A percentile compares a stretch with the other conserved stretches of the same genome.
phyloP scores from a whole-genome alignment of 1,140 invertebrate species.

The Notospermus geniculatus region DNA sequence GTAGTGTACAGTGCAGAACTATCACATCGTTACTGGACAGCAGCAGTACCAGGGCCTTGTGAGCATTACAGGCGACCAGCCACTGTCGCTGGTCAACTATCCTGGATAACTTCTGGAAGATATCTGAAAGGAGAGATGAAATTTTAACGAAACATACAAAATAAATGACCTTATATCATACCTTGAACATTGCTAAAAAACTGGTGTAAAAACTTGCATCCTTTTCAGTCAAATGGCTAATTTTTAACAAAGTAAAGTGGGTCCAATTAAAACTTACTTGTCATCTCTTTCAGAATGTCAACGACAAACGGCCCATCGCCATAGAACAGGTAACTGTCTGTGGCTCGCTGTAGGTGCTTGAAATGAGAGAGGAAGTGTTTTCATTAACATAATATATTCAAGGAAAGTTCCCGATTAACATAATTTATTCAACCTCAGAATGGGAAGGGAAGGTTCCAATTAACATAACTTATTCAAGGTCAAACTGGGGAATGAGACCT shows the following conservation, averaged over 20 bases:
- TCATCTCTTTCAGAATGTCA: conserved; percentile 54
- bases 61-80: conserved; percentile 41
- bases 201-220: too few species aligned
- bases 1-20: conserved; percentile 43
- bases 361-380: conserved; percentile 12
- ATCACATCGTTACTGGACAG: conserved; percentile 40
- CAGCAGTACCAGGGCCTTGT: conserved; percentile 39
- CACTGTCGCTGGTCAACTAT: conserved; percentile 42
- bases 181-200: too few species aligned
- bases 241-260: too few species aligned
- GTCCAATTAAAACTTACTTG: conserved; percentile 55
- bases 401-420: too few species aligned
- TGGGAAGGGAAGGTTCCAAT: too few species aligned
- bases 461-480: too few species aligned
- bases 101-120: conserved; percentile 52
- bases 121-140: conserved; percentile 40
- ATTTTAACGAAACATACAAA: too few species aligned
- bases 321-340: conserved; percentile 47
- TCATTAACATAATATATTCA: too few species aligned
- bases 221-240: too few species aligned
- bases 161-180: too few species aligned
- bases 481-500: neutral
- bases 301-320: conserved; percentile 42
- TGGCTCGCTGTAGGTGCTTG: conserved; percentile 47
- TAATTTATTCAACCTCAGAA: too few species aligned